Percentiles rank a stretch among this genome's conserved stretches.
Evolutionary conservation across 2,888 invertebrate species (phyloP).

Genomic region (Chrysomela aeneicollis): DNA sequence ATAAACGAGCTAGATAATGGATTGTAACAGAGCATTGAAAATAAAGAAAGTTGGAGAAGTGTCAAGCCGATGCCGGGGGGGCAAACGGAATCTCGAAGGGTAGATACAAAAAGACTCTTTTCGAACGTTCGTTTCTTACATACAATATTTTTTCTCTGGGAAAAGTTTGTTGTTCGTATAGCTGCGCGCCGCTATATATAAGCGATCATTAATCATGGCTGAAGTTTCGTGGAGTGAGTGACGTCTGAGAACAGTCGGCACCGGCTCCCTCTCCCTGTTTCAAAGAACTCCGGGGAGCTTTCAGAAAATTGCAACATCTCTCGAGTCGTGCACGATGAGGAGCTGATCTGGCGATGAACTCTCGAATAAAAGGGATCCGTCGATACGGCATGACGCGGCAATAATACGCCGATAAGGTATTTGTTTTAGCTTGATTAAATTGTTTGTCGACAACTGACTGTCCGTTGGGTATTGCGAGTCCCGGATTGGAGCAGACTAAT

Average conservation of each 20-base stretch:
- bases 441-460: slow-evolving; percentile 42
- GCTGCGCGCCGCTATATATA: slow-evolving; percentile 65
- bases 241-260: slow-evolving; percentile 60
- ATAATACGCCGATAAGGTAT: slow-evolving; percentile 48
- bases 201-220: slow-evolving; percentile 67
- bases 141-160: slow-evolving; percentile 66
- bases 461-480: slow-evolving; percentile 22
- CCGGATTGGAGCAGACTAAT: slow-evolving; percentile 29
- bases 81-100: slow-evolving; percentile 62
- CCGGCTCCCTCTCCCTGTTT: slow-evolving; percentile 40
- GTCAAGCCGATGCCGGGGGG: slow-evolving; percentile 45
- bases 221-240: slow-evolving; percentile 65
- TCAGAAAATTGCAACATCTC: slow-evolving; percentile 63
- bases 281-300: slow-evolving; percentile 62
- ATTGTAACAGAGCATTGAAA: slow-evolving; percentile 36
- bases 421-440: slow-evolving; percentile 59
- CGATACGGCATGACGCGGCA: slow-evolving; percentile 54
- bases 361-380: slow-evolving; percentile 47
- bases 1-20: slow-evolving; percentile 39
- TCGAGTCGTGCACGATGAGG: slow-evolving; percentile 49
- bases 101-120: slow-evolving; percentile 63
- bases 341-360: slow-evolving; percentile 56
- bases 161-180: slow-evolving; percentile 72
- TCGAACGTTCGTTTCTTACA: slow-evolving; percentile 62
- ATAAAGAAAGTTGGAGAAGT: slow-evolving; percentile 40